Base-by-base conservation (phyloP, 2,113 vertebrate species). In the Acrocephalus arundinaceus region DNA sequence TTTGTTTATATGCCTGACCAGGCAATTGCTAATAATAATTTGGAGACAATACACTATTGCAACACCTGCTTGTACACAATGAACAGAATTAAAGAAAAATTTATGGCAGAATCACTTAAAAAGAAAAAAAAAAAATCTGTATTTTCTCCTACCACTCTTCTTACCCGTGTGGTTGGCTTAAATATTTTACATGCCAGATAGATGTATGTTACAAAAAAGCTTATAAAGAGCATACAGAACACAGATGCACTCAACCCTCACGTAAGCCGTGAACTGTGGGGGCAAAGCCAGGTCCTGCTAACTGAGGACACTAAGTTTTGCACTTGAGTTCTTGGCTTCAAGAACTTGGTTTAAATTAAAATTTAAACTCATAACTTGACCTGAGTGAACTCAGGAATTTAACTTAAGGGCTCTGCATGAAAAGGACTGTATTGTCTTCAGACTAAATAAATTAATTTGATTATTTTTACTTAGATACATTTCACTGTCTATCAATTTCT, bases 181-280 rank as follows among this genome's bases (percentile, higher is more conserved):
- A 67, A 66, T 33, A 68, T 31, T 66, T 84, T 39, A 57, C 0
- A 0, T 73, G 58, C 33, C 1, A 48, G 9, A 67, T 1, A 70
- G 1, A 65, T 28, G 8, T 24, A 58, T 30, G 24, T 54, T 27
- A 22, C 35, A 87, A 87, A 81, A 65, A 83, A 51, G 12, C 9
- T 79, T 87, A 28, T 22, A 23, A 74, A 71, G 39, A 51, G 21
- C 85, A 39, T 8, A 61, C 9, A 79, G 30, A 70, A 48, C n/a
- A 70, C 21, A 70, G 41, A 76, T 31, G 21, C 21, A 62, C 19
- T 79, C 35, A 71, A 86, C 6, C 5, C 11, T 66, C 0, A 0
- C 1, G 0, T 35, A 49, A 90, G 31, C 39, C 46, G 57, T 1
- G 0, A 49, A 68, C 15, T 9, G 20, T 0, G 1, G 23, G 23